Percentiles rank a stretch among this genome's conserved stretches.
Evolutionary conservation across 2,797 vertebrate genomes (phyloP).

Genomic region (Scyliorhinus canicula): DNA sequence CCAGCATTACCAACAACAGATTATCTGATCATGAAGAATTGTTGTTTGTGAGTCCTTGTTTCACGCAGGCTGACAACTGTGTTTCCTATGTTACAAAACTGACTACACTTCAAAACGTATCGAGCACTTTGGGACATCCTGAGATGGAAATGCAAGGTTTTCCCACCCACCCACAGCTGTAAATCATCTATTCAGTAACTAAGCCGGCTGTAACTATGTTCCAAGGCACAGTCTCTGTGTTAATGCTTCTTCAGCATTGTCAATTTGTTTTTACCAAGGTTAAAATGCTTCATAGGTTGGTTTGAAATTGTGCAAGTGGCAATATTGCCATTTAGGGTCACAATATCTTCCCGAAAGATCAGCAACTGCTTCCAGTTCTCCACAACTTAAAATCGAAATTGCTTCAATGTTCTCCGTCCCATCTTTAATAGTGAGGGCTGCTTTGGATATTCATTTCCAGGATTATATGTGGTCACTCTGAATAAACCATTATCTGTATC

Average conservation of each 20-base stretch:
- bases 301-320: background rate
- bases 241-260: background rate
- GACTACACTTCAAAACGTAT: background rate
- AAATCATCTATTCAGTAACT: background rate
- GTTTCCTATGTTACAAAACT: background rate
- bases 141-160: background rate
- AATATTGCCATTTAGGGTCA: background rate
- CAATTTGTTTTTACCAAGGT: background rate
- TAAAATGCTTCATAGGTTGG: background rate
- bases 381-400: slow-evolving; percentile 48
- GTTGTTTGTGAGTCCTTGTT: background rate
- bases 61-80: background rate
- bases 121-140: background rate
- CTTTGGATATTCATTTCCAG: slow-evolving; percentile 63
- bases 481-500: slow-evolving; percentile 53
- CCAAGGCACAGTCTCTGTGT: background rate
- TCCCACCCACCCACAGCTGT: background rate
- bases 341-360: slow-evolving; percentile 40
- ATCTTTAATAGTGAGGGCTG: slow-evolving; percentile 53
- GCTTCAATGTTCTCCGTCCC: slow-evolving; percentile 52
- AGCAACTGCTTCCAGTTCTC: slow-evolving; percentile 46
- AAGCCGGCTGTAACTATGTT: background rate
- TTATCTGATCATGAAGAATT: background rate
- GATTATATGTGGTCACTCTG: slow-evolving; percentile 55
- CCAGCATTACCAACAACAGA: background rate